phyloP scores from a whole-genome alignment of 2,113 vertebrate species.

The Callionymus lyra region DNA sequence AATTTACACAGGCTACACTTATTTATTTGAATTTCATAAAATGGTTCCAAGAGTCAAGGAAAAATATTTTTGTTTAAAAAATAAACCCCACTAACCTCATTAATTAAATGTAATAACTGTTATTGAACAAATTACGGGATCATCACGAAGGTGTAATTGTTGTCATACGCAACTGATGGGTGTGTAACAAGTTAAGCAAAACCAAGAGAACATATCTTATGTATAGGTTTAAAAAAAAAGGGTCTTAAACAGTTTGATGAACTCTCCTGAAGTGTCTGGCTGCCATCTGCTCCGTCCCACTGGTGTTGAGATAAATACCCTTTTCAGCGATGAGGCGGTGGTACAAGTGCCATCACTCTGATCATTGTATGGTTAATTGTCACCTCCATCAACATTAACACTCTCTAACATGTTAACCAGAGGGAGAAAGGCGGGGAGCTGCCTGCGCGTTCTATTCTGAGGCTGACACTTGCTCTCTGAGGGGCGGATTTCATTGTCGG shows the following conservation, averaged over 20 bases:
- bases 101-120: too few relatives aligned
- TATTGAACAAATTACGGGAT: too few relatives aligned
- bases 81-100: too few relatives aligned
- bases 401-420: slow-evolving; percentile 41
- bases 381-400: slow-evolving; percentile 51
- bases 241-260: slow-evolving; percentile 1
- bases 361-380: slow-evolving; percentile 48
- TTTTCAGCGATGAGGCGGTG: slow-evolving; percentile 26
- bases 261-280: slow-evolving; percentile 28
- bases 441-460: slow-evolving; percentile 35
- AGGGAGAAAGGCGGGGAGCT: slow-evolving; percentile 13
- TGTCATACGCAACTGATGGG: too few relatives aligned
- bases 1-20: too few relatives aligned
- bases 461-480: slow-evolving; percentile 47
- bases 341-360: slow-evolving; percentile 31
- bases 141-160: too few relatives aligned
- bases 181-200: too few relatives aligned
- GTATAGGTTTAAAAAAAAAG: neutral
- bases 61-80: too few relatives aligned
- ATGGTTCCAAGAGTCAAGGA: too few relatives aligned
- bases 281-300: slow-evolving; percentile 25
- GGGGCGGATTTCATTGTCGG: slow-evolving; percentile 36
- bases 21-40: too few relatives aligned
- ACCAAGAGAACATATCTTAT: neutral
- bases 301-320: slow-evolving; percentile 36